Base-by-base conservation (phyloP, 2,113 vertebrate species). In the Fulica atra region DNA sequence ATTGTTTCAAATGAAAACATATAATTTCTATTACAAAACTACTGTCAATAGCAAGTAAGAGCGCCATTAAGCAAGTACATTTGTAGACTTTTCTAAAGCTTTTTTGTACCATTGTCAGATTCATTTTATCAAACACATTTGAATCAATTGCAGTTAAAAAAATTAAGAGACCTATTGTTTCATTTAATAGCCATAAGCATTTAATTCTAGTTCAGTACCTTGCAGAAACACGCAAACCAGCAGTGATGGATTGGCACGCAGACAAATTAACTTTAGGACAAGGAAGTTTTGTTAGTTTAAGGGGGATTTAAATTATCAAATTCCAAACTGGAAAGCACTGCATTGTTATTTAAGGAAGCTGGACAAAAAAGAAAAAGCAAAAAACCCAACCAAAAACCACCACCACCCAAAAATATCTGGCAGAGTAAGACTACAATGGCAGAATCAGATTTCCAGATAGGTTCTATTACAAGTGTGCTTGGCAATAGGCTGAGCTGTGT, bases 391-490 rank as follows among this genome's bases (percentile, higher is more conserved):
- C 29, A 56, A 56, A 56, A 29, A 18, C 15, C 28, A 18, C 44
- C 44, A 46, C 53, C 53, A 29, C 28, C 11, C 28, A 50, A 51
- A 51, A 51, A 51, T 70, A 78, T 81, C 93, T 78, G 60, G 64
- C 50, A 92, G 85, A 96, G 17, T 64, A 74, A 60, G 57, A 93
- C 72, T 88, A 92, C 90, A 96, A 86, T 90, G 71, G 85, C 36
- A 78, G 88, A 93, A n/a, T 92, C 76, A 94, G 82, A 92, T 97
- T 95, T 94, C 82, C 56, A 81, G 88, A 94, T 36, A 94, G 82
- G 72, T 88, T 92, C 70, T 68, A 53, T 93, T 94, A 93, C 80
- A 92, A 92, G 81, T 44, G 21, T 20, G 46, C 72, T 88, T 96
- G 95, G 88, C 88, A 94, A 60, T 19, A 83, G 42, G 20, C 65